Conservation (phyloP, 2,797 vertebrate genomes). For the Chrosomus eos region DNA sequence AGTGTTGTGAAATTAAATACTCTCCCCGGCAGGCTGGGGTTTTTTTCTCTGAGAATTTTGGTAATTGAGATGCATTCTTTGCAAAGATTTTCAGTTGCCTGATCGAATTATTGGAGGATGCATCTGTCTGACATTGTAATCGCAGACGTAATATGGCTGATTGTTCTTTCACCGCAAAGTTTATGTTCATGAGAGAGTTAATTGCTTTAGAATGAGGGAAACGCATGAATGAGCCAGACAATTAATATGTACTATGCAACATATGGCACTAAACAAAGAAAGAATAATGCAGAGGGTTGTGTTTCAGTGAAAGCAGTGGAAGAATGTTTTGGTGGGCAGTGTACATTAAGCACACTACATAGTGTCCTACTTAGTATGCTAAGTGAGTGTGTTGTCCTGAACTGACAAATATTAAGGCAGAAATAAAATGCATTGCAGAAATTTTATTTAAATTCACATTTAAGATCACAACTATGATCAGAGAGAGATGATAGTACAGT, state of each 20-base stretch:
- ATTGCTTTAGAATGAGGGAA: slow-evolving; percentile 38
- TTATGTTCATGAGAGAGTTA: slow-evolving; percentile 50
- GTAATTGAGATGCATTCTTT: slow-evolving; percentile 59
- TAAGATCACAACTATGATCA: not conserved
- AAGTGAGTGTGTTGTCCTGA: not conserved
- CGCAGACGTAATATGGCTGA: slow-evolving; percentile 67
- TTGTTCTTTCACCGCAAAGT: slow-evolving; percentile 64
- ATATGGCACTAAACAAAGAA: slow-evolving; percentile 30
- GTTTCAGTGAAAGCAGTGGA: slow-evolving; percentile 23
- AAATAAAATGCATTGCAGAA: not conserved
- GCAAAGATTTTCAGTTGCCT: slow-evolving; percentile 61
- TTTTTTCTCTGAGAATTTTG: slow-evolving; percentile 22
- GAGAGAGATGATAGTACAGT: not conserved
- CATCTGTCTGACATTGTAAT: slow-evolving; percentile 27
- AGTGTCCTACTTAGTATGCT: not conserved
- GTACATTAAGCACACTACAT: not conserved
- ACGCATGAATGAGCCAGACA: slow-evolving; percentile 25
- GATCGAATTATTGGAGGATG: slow-evolving; percentile 66
- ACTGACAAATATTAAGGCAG: slow-evolving; percentile 9
- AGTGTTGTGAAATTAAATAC: slow-evolving; percentile 54
- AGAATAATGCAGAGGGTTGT: not conserved
- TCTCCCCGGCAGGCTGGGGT: slow-evolving; percentile 40
- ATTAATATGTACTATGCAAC: slow-evolving; percentile 25
- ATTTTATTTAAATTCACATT: not conserved
- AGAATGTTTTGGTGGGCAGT: slow-evolving; percentile 12